Evolutionary conservation across 2,797 vertebrate species (phyloP).

Genomic region (Leptodactylus fallax): DNA sequence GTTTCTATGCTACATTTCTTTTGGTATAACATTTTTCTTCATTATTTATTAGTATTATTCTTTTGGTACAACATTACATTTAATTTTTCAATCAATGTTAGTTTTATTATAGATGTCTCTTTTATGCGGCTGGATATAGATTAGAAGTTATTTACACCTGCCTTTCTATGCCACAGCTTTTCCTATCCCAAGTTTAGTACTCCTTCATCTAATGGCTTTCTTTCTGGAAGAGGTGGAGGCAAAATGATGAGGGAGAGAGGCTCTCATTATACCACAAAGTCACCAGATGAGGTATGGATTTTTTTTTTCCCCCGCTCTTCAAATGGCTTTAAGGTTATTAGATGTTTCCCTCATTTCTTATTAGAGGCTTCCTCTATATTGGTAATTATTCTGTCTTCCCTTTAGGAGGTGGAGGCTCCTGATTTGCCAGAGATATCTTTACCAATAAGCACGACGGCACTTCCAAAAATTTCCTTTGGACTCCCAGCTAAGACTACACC

Average conservation of each 20-base stretch:
- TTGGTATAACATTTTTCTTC: no score
- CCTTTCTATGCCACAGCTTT: constrained; percentile 69
- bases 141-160: neutral
- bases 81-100: no score
- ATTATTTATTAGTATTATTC: no score
- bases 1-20: no score
- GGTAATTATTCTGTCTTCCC: neutral
- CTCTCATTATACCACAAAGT: constrained; percentile 78
- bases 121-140: no score
- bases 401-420: constrained; percentile 80
- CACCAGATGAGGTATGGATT: constrained; percentile 76
- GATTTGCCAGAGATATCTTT: constrained; percentile 86
- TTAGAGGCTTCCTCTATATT: no score
- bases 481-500: constrained; percentile 69
- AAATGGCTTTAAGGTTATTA: no score
- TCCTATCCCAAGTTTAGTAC: constrained; percentile 82
- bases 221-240: constrained; percentile 80
- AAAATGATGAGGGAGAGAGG: constrained; percentile 91
- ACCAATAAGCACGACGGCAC: constrained; percentile 82
- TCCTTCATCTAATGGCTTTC: constrained; percentile 82
- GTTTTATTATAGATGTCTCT: no score
- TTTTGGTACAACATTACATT: no score
- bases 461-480: constrained; percentile 90
- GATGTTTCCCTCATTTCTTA: no score
- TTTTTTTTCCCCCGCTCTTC: no score